Percentiles rank a stretch among this genome's conserved stretches.
These are phyloP conservation scores for Leucoma salicis DNA, from an alignment of 2,888 invertebrate genomes.

Conservation along the genomic window DNA sequence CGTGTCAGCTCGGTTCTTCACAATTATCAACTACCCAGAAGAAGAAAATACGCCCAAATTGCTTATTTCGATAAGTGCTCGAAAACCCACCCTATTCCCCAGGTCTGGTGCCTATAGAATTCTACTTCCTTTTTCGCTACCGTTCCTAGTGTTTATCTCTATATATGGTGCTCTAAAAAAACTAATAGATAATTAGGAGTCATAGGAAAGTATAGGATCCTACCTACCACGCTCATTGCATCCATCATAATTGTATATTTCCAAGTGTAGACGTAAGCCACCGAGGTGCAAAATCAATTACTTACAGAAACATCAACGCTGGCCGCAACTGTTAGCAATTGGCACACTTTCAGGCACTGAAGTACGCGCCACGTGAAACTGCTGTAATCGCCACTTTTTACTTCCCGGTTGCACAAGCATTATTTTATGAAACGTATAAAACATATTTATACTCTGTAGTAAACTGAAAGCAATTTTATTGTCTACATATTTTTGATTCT, in stretches of 20 bases:
- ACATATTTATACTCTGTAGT: neutral
- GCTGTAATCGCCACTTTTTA: constrained; percentile 34
- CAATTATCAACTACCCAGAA: too few species aligned
- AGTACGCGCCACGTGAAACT: constrained; percentile 38
- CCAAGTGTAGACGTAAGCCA: neutral
- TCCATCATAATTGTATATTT: neutral
- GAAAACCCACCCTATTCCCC: too few species aligned
- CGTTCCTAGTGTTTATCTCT: too few species aligned
- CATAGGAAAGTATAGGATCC: too few species aligned
- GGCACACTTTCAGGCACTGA: constrained; percentile 57
- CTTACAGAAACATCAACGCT: constrained; percentile 33
- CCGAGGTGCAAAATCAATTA: constrained; percentile 6
- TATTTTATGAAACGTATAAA: constrained; percentile 28
- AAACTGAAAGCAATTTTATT: constrained; percentile 6
- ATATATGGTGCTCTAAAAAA: too few species aligned
- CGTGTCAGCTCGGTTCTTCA: too few species aligned
- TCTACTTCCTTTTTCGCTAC: too few species aligned
- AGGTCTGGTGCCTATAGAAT: too few species aligned
- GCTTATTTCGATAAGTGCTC: too few species aligned
- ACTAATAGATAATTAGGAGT: too few species aligned
- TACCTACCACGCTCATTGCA: too few species aligned
- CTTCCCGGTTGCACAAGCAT: constrained; percentile 28
- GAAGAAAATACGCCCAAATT: too few species aligned
- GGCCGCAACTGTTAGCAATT: constrained; percentile 47
- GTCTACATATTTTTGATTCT: neutral